phyloP scores from a whole-genome alignment of 2,888 invertebrate genomes.

The Hypomecis atomaria region DNA sequence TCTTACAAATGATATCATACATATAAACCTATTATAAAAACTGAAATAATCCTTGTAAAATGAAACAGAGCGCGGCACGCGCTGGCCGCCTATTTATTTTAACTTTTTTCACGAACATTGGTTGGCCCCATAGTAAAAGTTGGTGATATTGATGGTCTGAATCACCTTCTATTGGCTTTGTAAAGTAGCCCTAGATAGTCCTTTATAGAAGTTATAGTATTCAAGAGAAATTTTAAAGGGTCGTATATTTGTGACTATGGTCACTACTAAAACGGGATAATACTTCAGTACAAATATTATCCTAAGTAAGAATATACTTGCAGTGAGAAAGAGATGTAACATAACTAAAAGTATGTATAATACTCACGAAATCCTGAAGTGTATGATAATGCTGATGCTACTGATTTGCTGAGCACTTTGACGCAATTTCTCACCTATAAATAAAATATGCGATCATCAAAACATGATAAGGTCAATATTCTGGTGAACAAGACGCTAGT shows the following conservation, averaged over 20 bases:
- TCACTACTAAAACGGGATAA: too few relatives aligned
- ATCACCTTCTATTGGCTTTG: neutral
- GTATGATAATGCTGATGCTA: constrained; percentile 18
- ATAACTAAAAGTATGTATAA: constrained; percentile 4
- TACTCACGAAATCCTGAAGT: too few relatives aligned
- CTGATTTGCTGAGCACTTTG: constrained; percentile 30
- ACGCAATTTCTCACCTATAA: constrained; percentile 36
- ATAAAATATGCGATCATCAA: neutral
- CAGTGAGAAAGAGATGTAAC: neutral
- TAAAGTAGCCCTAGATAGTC: neutral
- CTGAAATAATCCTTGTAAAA: too few relatives aligned
- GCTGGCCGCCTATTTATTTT: too few relatives aligned
- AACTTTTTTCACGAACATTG: too few relatives aligned
- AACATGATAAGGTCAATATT: neutral
- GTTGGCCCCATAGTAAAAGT: too few relatives aligned
- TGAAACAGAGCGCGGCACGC: too few relatives aligned
- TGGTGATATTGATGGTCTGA: neutral
- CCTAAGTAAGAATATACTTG: neutral
- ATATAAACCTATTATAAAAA: too few relatives aligned
- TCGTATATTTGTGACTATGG: neutral
- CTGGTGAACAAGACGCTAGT: neutral
- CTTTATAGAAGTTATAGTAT: neutral
- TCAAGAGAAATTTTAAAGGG: neutral
- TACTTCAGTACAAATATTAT: neutral
- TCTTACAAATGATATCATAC: too few relatives aligned